These are phyloP conservation scores for Noctua pronuba DNA, from an alignment of 2,888 invertebrate species.

Conservation along the genomic window DNA sequence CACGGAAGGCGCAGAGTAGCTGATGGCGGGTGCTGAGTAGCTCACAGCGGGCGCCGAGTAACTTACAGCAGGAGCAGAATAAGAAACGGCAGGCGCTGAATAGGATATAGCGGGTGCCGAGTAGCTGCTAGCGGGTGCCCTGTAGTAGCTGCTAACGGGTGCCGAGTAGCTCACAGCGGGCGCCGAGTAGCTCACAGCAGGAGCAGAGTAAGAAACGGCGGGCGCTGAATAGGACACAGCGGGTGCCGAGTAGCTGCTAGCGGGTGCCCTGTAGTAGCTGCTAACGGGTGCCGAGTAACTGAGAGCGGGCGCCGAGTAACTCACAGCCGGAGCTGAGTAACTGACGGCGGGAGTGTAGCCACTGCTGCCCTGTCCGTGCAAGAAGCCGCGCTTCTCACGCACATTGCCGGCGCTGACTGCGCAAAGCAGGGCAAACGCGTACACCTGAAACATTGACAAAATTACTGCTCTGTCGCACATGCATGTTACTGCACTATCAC, in stretches of 20 bases:
- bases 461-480: constrained; percentile 3
- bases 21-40: constrained; percentile 8
- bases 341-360: constrained; percentile 1
- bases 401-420: constrained; percentile 52
- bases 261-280: constrained; percentile 15
- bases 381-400: constrained; percentile 67
- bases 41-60: constrained; percentile 18
- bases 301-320: constrained; percentile 7
- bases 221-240: constrained; percentile 15
- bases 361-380: constrained; percentile 18
- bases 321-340: constrained; percentile 4
- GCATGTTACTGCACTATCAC: neutral
- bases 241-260: constrained; percentile 28
- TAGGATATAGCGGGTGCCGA: constrained; percentile 23
- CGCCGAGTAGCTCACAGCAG: constrained; percentile 13
- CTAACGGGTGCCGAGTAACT: constrained; percentile 7
- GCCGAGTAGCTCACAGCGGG: constrained; percentile 16
- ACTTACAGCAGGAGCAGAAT: neutral
- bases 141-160: neutral
- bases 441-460: constrained; percentile 33
- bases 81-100: neutral
- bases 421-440: constrained; percentile 36
- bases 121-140: constrained; percentile 24
- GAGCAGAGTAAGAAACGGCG: neutral
- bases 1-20: constrained; percentile 10